A percentile compares a stretch with the other conserved stretches of the same genome.
Evolutionary conservation across 2,797 vertebrate genomes (phyloP).

Genomic region (Pygocentrus nattereri): DNA sequence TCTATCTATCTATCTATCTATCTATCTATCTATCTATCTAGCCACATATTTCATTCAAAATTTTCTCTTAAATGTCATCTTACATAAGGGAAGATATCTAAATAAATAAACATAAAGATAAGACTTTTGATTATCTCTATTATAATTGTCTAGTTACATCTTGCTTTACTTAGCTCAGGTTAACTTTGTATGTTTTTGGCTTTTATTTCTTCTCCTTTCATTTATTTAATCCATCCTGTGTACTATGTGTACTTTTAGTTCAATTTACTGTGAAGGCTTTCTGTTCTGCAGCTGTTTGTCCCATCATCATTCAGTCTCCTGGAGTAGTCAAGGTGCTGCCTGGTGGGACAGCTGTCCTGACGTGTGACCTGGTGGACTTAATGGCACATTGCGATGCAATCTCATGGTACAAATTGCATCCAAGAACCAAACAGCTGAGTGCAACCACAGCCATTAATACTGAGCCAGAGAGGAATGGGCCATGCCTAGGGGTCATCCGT

Average conservation of each 20-base stretch:
- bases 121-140: too few relatives aligned
- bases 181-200: background rate
- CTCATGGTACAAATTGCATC: slow-evolving; percentile 25
- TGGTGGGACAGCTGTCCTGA: slow-evolving; percentile 20
- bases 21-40: too few relatives aligned
- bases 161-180: background rate
- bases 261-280: background rate
- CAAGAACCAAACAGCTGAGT: background rate
- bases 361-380: background rate
- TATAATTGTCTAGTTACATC: too few relatives aligned
- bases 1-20: too few relatives aligned
- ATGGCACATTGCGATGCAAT: background rate
- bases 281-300: slow-evolving; percentile 2
- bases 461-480: rapidly evolving
- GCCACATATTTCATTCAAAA: too few relatives aligned
- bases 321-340: slow-evolving; percentile 4
- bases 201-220: background rate
- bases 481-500: slow-evolving; percentile 4
- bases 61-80: too few relatives aligned
- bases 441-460: background rate
- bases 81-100: too few relatives aligned
- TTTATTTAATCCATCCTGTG: background rate
- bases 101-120: too few relatives aligned
- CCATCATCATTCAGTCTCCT: slow-evolving; percentile 9
- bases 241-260: background rate